Evolutionary conservation across 1,140 invertebrate species (phyloP).

Genomic region (Lethrus apterus): DNA sequence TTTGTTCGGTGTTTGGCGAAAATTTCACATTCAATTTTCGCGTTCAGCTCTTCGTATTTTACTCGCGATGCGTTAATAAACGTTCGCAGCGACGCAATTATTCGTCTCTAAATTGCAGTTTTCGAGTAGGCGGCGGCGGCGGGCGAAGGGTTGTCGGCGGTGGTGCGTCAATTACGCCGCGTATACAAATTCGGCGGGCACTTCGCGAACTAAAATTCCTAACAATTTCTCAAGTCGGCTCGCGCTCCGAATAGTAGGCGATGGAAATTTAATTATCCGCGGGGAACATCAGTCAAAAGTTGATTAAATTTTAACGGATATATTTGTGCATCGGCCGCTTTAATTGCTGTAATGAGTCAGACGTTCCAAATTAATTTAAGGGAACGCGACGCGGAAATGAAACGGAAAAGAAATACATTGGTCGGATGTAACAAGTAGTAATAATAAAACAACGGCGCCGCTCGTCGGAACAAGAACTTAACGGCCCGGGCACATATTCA

Average conservation of each 20-base stretch:
- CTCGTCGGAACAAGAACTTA: no score
- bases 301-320: constrained; percentile 28
- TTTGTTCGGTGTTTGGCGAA: no score
- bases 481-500: constrained; percentile 7
- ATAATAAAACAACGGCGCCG: neutral
- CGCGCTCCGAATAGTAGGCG: constrained; percentile 19
- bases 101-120: no score
- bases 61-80: no score
- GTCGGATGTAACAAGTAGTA: neutral
- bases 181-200: constrained; percentile 24
- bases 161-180: constrained; percentile 24
- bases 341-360: constrained; percentile 21
- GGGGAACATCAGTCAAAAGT: constrained; percentile 28
- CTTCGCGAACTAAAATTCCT: constrained; percentile 23
- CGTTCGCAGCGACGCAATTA: no score
- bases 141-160: no score
- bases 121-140: no score
- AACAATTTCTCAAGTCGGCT: constrained; percentile 26
- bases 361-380: constrained; percentile 1
- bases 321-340: constrained; percentile 23
- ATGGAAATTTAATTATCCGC: constrained; percentile 27
- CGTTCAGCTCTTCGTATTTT: no score
- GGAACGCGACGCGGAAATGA: neutral
- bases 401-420: neutral
- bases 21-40: no score